Base-by-base conservation (phyloP, 2,888 invertebrate genomes). In the Aethes cnicana region DNA sequence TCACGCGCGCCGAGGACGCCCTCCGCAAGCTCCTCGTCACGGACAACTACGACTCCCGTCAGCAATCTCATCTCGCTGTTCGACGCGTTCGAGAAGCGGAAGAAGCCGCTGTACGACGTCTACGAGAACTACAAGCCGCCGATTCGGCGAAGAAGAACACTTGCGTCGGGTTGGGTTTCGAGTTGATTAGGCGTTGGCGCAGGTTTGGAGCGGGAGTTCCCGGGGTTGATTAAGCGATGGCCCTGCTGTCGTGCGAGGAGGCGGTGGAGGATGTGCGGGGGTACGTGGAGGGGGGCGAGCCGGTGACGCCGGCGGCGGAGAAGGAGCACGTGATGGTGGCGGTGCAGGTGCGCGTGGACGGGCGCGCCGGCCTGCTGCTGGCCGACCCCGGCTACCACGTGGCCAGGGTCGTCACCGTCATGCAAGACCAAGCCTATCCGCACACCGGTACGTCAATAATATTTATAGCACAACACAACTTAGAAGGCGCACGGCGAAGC, bases 321-420 rank as follows among this genome's bases (percentile, higher is more conserved):
- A 97, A 97, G 81, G 97, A 97, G 77, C 97, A 97, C 80, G 95
- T 96, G 32, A 91, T 97, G 83, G 94, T 95, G 53, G 94, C 94
- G 55, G 90, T 96, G 72, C 93, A 92, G 64, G 91, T 96, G 54
- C 83, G 91, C 61, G 92, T 97, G 49, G 93, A 92, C 39, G 95
- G 94, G 20, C 92, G 97, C 26, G 81, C 88, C 1, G 97, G 97
- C 20, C 90, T 95, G 41, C 84, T 97, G 84, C 91, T 97, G 14
- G 92, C 97, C 28, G 97, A 97, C 90, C 96, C 97, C 0, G 97
- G 97, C 11, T 97, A 97, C 83, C 97, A 97, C 80, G 94, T 97
- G 55, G 94, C 95, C 30, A 91, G 96, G 55, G 94, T 95, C 50
- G 92, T 97, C 55, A 96, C 96, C 14, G 94, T 97, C 43, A 97